phyloP scores from a whole-genome alignment of 2,888 invertebrate species.

The Steinernema scapterisci region DNA sequence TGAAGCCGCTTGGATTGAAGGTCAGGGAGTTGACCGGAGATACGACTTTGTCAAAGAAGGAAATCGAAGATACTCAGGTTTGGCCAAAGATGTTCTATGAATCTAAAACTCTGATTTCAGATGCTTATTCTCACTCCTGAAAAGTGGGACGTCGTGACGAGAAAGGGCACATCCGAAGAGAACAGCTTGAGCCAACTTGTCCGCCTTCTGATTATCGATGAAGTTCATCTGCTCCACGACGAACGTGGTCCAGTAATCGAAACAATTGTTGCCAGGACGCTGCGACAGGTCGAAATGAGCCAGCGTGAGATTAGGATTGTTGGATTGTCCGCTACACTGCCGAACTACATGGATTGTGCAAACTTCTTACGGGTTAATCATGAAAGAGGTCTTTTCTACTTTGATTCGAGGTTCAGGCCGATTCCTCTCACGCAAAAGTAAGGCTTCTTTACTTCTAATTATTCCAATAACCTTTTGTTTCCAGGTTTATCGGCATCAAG shows the following conservation, averaged over 20 bases:
- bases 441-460: constrained; percentile 8
- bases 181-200: constrained; percentile 77
- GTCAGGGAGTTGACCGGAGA: constrained; percentile 93
- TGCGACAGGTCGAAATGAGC: constrained; percentile 76
- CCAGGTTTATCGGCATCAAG: constrained; percentile 61
- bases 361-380: constrained; percentile 90
- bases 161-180: constrained; percentile 82
- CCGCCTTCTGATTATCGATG: constrained; percentile 79
- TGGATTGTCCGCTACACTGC: constrained; percentile 82
- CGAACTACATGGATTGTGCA: constrained; percentile 95
- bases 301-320: constrained; percentile 89
- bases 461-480: background rate
- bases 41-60: constrained; percentile 91
- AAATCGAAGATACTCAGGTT: constrained; percentile 92
- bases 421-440: constrained; percentile 72
- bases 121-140: constrained; percentile 98
- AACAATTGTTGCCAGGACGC: constrained; percentile 90
- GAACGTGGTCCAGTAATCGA: constrained; percentile 97
- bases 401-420: constrained; percentile 83
- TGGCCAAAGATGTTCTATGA: no score
- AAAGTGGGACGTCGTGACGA: constrained; percentile 98
- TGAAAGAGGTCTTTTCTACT: constrained; percentile 73
- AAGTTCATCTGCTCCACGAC: constrained; percentile 90
- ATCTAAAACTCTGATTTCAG: no score
- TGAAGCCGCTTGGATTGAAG: constrained; percentile 77